Conservation (phyloP, 2,113 vertebrate genomes). For the Stercorarius parasiticus region DNA sequence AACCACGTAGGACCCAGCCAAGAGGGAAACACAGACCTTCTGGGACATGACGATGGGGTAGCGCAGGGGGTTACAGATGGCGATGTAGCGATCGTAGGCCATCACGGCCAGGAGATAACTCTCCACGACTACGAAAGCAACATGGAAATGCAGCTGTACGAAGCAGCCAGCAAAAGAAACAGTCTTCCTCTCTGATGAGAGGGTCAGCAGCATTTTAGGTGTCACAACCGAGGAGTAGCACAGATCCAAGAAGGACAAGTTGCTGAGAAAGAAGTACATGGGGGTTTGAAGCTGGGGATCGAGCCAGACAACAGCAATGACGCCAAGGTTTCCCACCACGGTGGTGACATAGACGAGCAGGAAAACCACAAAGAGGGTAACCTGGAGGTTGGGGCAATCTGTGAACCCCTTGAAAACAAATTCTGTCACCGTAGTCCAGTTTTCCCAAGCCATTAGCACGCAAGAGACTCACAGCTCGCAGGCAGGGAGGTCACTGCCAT, state of each 20-base stretch:
- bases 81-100: conserved; percentile 29
- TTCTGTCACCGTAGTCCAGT: neutral
- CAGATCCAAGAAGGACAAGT: conserved; percentile 40
- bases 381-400: neutral
- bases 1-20: neutral
- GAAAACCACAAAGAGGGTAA: neutral
- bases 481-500: neutral
- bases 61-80: conserved; percentile 26
- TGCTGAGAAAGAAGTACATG: conserved; percentile 54
- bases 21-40: neutral
- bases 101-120: conserved; percentile 14
- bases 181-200: neutral
- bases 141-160: neutral
- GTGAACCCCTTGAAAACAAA: conserved; percentile 46
- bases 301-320: conserved; percentile 1
- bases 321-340: conserved; percentile 9
- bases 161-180: conserved; percentile 38
- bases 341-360: conserved; percentile 1
- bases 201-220: conserved; percentile 43
- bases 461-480: neutral
- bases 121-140: neutral
- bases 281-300: neutral
- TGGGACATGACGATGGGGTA: neutral
- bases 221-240: conserved; percentile 26
- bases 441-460: neutral